These are phyloP conservation scores for Nycticorax nycticorax DNA, from an alignment of 2,113 vertebrate genomes.

Conservation along the genomic window DNA sequence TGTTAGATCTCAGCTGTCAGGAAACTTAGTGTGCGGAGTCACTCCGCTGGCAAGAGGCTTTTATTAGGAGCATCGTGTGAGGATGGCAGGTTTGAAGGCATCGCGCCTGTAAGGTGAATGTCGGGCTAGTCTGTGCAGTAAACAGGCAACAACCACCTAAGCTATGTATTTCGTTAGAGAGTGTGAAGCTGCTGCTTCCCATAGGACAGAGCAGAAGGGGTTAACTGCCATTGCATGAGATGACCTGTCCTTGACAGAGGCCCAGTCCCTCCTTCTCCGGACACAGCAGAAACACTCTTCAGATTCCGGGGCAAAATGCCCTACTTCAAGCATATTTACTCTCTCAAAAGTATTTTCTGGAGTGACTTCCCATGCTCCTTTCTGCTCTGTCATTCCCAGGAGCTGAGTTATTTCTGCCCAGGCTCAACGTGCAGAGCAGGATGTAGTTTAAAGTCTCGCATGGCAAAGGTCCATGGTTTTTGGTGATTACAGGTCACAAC, in stretches of 20 bases:
- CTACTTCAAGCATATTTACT: not conserved
- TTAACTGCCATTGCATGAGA: not conserved
- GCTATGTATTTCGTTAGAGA: rapidly evolving
- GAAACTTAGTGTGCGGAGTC: not conserved
- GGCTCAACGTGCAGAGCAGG: rapidly evolving
- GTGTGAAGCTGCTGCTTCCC: not conserved
- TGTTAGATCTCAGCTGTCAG: not conserved
- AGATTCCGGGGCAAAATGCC: not conserved
- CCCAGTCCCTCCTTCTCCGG: not conserved
- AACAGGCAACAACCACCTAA: not conserved
- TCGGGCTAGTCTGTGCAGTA: rapidly evolving
- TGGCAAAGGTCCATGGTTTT: not conserved
- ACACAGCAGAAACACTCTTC: not conserved
- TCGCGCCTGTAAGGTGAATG: rapidly evolving
- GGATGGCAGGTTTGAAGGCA: not conserved
- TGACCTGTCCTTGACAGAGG: not conserved
- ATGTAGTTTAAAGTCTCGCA: not conserved
- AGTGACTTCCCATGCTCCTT: not conserved
- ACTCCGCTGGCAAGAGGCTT: not conserved
- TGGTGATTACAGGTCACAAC: not conserved
- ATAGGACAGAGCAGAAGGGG: not conserved
- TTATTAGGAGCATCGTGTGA: not conserved
- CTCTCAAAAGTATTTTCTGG: not conserved
- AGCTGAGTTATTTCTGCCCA: not conserved
- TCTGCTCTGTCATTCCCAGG: not conserved